Evolutionary conservation across 1,140 invertebrate species (phyloP).

Genomic region (Orius insidiosus): DNA sequence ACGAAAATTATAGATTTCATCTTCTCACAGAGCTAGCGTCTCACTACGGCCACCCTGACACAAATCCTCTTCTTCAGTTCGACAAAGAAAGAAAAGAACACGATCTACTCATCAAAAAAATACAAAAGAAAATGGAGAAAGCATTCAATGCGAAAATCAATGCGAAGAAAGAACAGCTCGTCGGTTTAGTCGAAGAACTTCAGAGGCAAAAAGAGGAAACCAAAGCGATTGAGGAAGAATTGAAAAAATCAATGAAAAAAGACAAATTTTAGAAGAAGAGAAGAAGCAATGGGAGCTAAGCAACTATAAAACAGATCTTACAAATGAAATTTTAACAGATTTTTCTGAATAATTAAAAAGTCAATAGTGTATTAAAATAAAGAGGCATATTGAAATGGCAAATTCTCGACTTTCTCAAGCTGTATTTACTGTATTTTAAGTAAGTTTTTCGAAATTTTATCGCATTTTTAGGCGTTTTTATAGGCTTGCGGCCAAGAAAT

Average conservation of each 20-base stretch:
- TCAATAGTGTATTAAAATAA: too few relatives aligned
- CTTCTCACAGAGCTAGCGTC: slow-evolving; percentile 76
- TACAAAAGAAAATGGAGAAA: slow-evolving; percentile 4
- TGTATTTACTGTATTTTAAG: too few relatives aligned
- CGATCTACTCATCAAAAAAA: slow-evolving; percentile 1
- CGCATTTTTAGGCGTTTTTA: too few relatives aligned
- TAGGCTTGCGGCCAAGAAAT: too few relatives aligned
- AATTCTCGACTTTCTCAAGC: too few relatives aligned
- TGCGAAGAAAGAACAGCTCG: background rate
- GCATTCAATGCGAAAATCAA: slow-evolving; percentile 2
- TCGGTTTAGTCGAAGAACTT: background rate
- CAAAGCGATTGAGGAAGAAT: slow-evolving; percentile 1
- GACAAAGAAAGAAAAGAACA: slow-evolving; percentile 4
- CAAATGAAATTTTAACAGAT: too few relatives aligned
- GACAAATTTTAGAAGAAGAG: background rate
- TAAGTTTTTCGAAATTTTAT: too few relatives aligned
- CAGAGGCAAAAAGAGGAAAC: background rate
- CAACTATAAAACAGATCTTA: too few relatives aligned
- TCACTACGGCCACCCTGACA: slow-evolving; percentile 63
- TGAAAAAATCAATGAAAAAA: slow-evolving; percentile 2
- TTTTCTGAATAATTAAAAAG: too few relatives aligned
- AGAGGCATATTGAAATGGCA: too few relatives aligned
- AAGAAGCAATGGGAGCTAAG: background rate
- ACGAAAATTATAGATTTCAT: slow-evolving; percentile 85
- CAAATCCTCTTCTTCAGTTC: slow-evolving; percentile 27